Evolutionary conservation across 2,797 vertebrate genomes (phyloP), one percentile per base, ranked within the genome.

Genomic region (Hypotaenidia okinawae): DNA sequence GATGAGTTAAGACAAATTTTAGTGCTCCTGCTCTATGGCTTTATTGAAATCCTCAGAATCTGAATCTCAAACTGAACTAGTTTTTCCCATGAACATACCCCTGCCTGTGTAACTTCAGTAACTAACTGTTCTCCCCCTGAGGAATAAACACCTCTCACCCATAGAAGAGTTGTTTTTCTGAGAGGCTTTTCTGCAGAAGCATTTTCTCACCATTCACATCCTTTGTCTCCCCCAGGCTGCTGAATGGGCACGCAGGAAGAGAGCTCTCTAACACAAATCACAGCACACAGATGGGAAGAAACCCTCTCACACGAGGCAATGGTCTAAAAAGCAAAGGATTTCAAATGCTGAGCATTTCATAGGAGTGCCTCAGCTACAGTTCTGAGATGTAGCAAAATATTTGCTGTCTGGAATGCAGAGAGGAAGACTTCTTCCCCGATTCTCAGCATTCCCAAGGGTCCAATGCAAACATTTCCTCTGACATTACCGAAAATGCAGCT

Each of bases 361-460:
- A 70, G 2, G 6, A 95, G 61, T 89, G 89, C 75, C 74, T 87
- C 73, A 11, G 79, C 75, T 93, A 87, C 47, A 87, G 70, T 81
- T 95, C 87, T 86, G 82, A 95, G 82, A 94, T 19, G 43, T 6
- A 90, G 66, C 62, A 84, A 94, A 95, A 68, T 57, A 95, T 92
- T 85, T 86, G 77, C 22, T 79, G 69, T 77, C 82, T 96, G 77
- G 90, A 97, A 96, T 74, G 91, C 70, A 62, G 76, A 90, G 87
- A 59, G 70, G 94, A 96, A 84, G 78, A 82, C 81, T 72, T 62
- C 92, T 96, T 89, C 47, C 58, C 37, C 1, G 0, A 78, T 95
- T 95, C 95, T 95, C 96, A 97, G 93, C 96, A 95, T 89, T 95
- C 96, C 95, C 96, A 85, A 89, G 90, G 88, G 96, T 55, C 72